Base-by-base conservation (phyloP, 2,888 invertebrate genomes). In the Agonopterix heracliana region DNA sequence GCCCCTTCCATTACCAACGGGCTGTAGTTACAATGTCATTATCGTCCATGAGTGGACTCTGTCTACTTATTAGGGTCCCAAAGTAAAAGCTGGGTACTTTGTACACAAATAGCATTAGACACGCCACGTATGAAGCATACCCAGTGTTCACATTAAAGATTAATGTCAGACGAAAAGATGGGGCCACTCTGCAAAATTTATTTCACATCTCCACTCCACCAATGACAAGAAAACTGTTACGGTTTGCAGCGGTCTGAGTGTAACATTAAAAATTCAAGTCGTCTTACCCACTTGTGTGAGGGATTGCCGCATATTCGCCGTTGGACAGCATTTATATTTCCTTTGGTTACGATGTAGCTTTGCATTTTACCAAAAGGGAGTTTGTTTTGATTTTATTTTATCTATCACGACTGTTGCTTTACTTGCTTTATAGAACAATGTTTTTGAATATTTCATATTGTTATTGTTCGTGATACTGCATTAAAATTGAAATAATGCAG, bases 181-280 rank as follows among this genome's bases (percentile, higher is more conserved):
- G 88, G 86, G 88, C 88, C 83, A 88, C 88, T 88, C 86, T 87
- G 82, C 87, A 88, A 88, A 87, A 88, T 88, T 87, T 88, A 88
- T 88, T 74, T 84, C 87, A 82, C 88, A 88, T 85, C 85, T 87
- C 83, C 81, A 77, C 83, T 85, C 81, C 69, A 74, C 81, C 83
- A 87, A 88, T 87, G 88, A 88, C 88, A 88, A 88, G 88, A 87
- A 87, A 87, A 88, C 88, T 88, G 88, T 88, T 88, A 87, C 88
- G 88, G 87, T 84, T 84, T 86, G 87, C 86, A 86, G 74, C 85
- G 86, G 87, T 80, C 88, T 87, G 88, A 88, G 88, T 88, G 88
- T 88, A 83, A 78, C 84, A 88, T 88, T 88, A 88, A 88, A 88
- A 81, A 88, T 88, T 87, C 86, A 88, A 61, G 68, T 76, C 83